Conservation (phyloP, 1,140 invertebrate genomes). For the Sminthurinus signatus region DNA sequence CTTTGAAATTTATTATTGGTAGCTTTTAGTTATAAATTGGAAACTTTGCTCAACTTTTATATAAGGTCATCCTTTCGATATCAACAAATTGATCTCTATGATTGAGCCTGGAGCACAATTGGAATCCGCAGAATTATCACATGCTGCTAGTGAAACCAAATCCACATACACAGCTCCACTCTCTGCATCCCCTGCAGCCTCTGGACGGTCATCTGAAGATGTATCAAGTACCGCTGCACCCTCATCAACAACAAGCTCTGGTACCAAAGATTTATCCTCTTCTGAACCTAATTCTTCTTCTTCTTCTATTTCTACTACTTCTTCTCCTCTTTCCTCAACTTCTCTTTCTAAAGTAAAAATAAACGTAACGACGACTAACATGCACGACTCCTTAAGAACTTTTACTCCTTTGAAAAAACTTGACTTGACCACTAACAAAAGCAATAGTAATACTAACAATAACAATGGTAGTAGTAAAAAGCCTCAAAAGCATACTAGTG, state of each 20-base stretch:
- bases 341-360: too few species aligned
- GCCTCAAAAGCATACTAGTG: background rate
- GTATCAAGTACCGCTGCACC: background rate
- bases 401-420: background rate
- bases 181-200: background rate
- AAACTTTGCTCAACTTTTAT: too few species aligned
- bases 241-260: constrained; percentile 6
- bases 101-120: constrained; percentile 38
- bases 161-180: constrained; percentile 11
- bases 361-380: too few species aligned
- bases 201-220: too few species aligned
- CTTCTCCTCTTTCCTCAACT: too few species aligned
- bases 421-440: background rate
- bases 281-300: constrained; percentile 15
- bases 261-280: constrained; percentile 22
- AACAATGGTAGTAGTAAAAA: too few species aligned
- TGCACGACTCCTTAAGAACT: too few species aligned
- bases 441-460: background rate
- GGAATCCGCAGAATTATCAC: constrained; percentile 18
- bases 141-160: constrained; percentile 21
- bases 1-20: too few species aligned
- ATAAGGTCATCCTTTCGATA: constrained; percentile 38
- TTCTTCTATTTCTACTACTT: background rate
- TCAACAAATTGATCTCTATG: constrained; percentile 39
- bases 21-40: too few species aligned